These are phyloP conservation scores for Mythimna impura DNA, from an alignment of 2,888 invertebrate genomes.

Conservation along the genomic window DNA sequence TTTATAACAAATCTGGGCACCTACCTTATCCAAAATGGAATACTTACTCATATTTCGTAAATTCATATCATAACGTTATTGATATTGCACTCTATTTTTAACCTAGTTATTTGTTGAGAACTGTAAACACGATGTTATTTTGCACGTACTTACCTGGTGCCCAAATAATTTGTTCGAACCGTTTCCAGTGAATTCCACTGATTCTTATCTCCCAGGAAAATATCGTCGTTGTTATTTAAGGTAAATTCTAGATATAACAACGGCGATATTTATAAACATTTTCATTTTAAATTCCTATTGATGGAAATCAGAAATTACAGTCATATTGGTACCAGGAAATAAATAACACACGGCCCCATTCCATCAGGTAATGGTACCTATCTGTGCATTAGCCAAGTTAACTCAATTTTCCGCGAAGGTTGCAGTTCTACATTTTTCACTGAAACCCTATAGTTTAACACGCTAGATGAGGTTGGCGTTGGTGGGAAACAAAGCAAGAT, in stretches of 20 bases:
- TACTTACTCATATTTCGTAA: too few relatives aligned
- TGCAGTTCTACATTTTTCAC: not conserved
- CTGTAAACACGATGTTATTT: not conserved
- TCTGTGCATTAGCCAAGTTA: not conserved
- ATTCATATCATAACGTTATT: too few relatives aligned
- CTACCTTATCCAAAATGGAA: not conserved
- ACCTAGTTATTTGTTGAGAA: slow-evolving; percentile 1
- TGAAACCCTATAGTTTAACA: slow-evolving; percentile 1
- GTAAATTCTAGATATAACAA: not conserved
- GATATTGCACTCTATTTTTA: not conserved
- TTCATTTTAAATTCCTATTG: not conserved
- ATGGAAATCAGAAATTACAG: not conserved
- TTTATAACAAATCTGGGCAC: not conserved
- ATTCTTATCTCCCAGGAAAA: not conserved
- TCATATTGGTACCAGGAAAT: slow-evolving; percentile 10
- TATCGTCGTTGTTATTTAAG: too few relatives aligned
- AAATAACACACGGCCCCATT: not conserved
- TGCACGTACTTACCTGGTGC: not conserved
- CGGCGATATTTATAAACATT: not conserved
- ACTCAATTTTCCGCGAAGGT: slow-evolving; percentile 9
- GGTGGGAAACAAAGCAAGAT: slow-evolving; percentile 10
- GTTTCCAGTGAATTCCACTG: not conserved
- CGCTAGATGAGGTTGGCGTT: not conserved
- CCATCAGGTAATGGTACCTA: not conserved
- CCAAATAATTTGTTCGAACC: not conserved